These are phyloP conservation scores for Cephus cinctus DNA, from an alignment of 1,140 invertebrate species.

Conservation along the genomic window DNA sequence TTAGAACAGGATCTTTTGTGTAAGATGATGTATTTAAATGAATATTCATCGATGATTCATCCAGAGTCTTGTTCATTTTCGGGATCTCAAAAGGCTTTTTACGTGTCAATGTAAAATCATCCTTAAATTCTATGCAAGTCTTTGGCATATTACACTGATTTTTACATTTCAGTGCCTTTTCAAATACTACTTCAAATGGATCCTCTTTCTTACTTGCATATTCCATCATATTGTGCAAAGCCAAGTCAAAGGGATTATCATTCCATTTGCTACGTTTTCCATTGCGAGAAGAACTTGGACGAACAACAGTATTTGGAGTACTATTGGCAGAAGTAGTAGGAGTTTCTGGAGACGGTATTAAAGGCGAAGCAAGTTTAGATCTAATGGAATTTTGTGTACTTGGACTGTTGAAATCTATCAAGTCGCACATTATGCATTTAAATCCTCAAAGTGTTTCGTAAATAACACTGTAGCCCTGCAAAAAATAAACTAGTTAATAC, in stretches of 20 bases:
- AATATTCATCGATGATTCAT: slow-evolving; percentile 19
- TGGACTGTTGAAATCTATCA: slow-evolving; percentile 40
- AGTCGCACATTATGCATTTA: slow-evolving; percentile 38
- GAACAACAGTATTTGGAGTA: background rate
- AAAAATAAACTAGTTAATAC: too few relatives aligned
- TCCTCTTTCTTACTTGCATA: slow-evolving; percentile 39
- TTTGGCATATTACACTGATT: background rate
- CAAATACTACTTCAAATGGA: slow-evolving; percentile 41
- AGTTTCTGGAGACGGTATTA: slow-evolving; percentile 33
- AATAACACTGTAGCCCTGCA: too few relatives aligned
- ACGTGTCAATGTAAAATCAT: slow-evolving; percentile 18
- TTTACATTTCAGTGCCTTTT: slow-evolving; percentile 27
- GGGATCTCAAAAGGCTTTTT: slow-evolving; percentile 19
- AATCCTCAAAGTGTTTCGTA: too few relatives aligned
- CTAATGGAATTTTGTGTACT: slow-evolving; percentile 9
- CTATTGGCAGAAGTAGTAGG: background rate
- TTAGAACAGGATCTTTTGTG: background rate
- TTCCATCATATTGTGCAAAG: slow-evolving; percentile 33
- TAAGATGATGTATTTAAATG: background rate
- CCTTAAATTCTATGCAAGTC: slow-evolving; percentile 13
- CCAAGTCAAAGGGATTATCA: slow-evolving; percentile 46
- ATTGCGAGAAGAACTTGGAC: background rate
- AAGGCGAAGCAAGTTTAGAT: slow-evolving; percentile 29
- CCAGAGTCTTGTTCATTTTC: slow-evolving; percentile 34
- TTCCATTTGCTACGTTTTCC: slow-evolving; percentile 28